Percentiles rank a stretch among this genome's conserved stretches.
phyloP scores from a whole-genome alignment of 2,888 invertebrate species.

The Archips crataeganus region DNA sequence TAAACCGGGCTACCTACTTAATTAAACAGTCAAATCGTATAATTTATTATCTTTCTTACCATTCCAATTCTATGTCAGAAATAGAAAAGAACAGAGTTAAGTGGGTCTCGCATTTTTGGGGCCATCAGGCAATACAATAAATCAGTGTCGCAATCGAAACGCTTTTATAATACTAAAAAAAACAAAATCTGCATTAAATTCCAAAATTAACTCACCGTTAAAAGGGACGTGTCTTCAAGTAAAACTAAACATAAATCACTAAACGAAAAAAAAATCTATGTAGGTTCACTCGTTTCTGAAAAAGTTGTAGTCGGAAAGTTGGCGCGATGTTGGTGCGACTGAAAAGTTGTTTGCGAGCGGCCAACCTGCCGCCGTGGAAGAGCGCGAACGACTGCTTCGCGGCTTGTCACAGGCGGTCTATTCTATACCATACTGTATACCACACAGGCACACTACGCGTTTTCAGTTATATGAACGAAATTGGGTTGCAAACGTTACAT shows the following conservation, averaged over 20 bases:
- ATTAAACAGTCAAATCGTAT: not conserved
- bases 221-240: not conserved
- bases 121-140: slow-evolving; percentile 33
- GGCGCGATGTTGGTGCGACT: slow-evolving; percentile 36
- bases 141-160: slow-evolving; percentile 36
- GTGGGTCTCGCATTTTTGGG: slow-evolving; percentile 18
- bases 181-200: slow-evolving; percentile 19
- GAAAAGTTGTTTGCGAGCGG: slow-evolving; percentile 11
- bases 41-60: not conserved
- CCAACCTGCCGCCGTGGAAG: slow-evolving; percentile 42
- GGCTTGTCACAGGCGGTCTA: slow-evolving; percentile 22
- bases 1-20: not conserved
- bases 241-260: slow-evolving; percentile 28
- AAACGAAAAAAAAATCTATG: not conserved
- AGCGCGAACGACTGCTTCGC: slow-evolving; percentile 46
- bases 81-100: slow-evolving; percentile 24
- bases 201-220: slow-evolving; percentile 35
- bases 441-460: slow-evolving; percentile 18
- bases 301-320: slow-evolving; percentile 35
- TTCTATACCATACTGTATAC: not conserved
- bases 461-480: slow-evolving; percentile 32
- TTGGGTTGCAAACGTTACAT: slow-evolving; percentile 31
- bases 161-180: slow-evolving; percentile 28
- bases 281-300: slow-evolving; percentile 22
- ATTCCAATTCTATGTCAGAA: slow-evolving; percentile 5